Conservation (phyloP, 2,888 invertebrate species). For the Amblyjoppa fuscipennis region DNA sequence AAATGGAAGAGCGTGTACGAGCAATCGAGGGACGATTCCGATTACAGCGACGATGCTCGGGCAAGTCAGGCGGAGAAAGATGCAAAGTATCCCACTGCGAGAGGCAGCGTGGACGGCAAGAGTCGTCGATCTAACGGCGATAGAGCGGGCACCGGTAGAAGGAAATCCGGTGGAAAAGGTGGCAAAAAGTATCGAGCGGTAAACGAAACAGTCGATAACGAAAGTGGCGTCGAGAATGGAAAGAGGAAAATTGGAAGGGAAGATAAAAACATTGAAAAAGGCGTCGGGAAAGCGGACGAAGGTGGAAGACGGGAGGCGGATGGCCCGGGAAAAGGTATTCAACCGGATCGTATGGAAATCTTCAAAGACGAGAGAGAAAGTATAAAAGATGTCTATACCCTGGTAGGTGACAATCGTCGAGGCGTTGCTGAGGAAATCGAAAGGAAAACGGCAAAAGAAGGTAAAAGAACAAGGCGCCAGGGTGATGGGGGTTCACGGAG, state of each 20-base stretch:
- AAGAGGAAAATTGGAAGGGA: neutral
- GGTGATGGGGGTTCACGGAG: neutral
- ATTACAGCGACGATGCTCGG: neutral
- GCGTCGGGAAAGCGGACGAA: neutral
- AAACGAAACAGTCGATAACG: constrained; percentile 10
- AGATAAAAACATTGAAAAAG: constrained; percentile 12
- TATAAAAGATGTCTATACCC: neutral
- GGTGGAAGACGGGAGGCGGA: neutral
- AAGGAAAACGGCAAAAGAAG: constrained; percentile 1
- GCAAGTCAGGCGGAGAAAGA: neutral
- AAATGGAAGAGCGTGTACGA: constrained; percentile 32
- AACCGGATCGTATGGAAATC: constrained; percentile 1
- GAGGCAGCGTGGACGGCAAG: neutral
- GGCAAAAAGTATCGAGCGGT: neutral
- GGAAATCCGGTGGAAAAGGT: constrained; percentile 14
- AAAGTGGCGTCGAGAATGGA: constrained; percentile 1
- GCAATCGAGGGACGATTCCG: neutral
- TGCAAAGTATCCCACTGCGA: neutral
- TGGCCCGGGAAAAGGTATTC: constrained; percentile 13
- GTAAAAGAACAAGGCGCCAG: neutral
- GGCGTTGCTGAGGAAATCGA: neutral
- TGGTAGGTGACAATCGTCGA: neutral
- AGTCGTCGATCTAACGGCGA: constrained; percentile 3
- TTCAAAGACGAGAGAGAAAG: constrained; percentile 8
- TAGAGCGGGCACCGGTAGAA: neutral